Base-by-base conservation (phyloP, 2,113 vertebrate genomes). In the Corythornis madagascariensis region DNA sequence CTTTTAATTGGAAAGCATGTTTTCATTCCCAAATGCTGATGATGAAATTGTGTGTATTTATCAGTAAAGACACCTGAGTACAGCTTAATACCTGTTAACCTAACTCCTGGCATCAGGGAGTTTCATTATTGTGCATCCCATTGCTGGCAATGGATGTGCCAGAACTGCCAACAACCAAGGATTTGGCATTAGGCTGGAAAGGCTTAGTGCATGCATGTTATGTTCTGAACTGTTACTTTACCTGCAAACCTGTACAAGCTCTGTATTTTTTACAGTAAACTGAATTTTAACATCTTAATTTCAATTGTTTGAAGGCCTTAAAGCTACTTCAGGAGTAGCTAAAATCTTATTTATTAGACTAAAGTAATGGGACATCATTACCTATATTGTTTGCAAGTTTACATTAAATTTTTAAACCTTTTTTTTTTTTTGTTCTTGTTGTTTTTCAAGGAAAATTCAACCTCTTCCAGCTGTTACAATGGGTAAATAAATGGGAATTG, bases 261-360 rank as follows among this genome's bases (percentile, higher is more conserved):
- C 96, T 84, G 94, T 97, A 97, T 97, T 98, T 98, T 98, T 98
- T 97, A 98, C 95, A 93, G 97, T 91, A 95, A 96, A 97, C 86
- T 96, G 93, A 95, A 96, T 98, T 98, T 98, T 98, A 97, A 97
- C 91, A 90, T 94, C 94, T 96, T 96, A 94, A 92, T 96, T 98
- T 96, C 92, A 96, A 90, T 95, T 96, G 86, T 98, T 95, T 98
- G 94, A 98, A 98, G 96, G 98, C 98, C 98, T 98, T 98, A 98
- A 98, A 97, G 97, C 97, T 98, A 96, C 97, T 94, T 95, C 91
- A 88, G 71, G 60, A 21, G 95, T 98, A 97, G 97, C 97, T 96
- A 92, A 95, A 96, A 96, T 94, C 83, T 96, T 98, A 98, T 97
- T 97, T 98, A 98, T 96, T 97, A 94, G 92, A 97, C 55, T 88